A percentile compares a stretch with the other conserved stretches of the same genome.
phyloP scores from a whole-genome alignment of 2,888 invertebrate genomes.

The Pasiphila rectangulata region DNA sequence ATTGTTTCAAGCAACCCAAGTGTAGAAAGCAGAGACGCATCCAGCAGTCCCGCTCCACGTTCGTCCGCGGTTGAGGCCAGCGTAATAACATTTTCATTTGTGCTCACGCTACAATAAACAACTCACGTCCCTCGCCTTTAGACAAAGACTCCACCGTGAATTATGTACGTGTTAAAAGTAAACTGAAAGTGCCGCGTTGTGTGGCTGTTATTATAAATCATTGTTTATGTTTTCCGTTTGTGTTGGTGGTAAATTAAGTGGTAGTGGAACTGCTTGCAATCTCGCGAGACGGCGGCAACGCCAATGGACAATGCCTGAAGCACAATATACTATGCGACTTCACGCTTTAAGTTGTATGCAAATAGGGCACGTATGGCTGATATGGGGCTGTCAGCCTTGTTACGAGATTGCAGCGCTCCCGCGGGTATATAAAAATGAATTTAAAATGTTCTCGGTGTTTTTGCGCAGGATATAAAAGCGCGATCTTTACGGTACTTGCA shows the following conservation, averaged over 20 bases:
- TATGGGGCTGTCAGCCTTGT: conserved; percentile 26
- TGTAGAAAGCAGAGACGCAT: conserved; percentile 22
- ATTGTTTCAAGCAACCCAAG: background rate
- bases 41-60: conserved; percentile 45
- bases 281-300: conserved; percentile 49
- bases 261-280: conserved; percentile 65
- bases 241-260: conserved; percentile 75
- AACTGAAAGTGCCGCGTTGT: conserved; percentile 79
- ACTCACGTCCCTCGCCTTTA: conserved; percentile 79
- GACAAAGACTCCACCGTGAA: conserved; percentile 79
- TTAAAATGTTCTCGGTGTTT: conserved; percentile 18
- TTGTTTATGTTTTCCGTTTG: conserved; percentile 82
- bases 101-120: conserved; percentile 79
- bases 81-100: conserved; percentile 80
- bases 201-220: conserved; percentile 81
- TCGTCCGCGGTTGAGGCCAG: conserved; percentile 58
- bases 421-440: conserved; percentile 25
- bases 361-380: conserved; percentile 33
- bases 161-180: conserved; percentile 82
- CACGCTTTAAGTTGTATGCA: conserved; percentile 40
- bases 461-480: conserved; percentile 9
- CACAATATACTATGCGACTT: conserved; percentile 46
- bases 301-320: conserved; percentile 47
- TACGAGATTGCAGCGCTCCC: conserved; percentile 25
- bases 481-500: conserved; percentile 14